These are phyloP conservation scores for Theristicus caerulescens DNA, from an alignment of 2,113 vertebrate genomes.

Conservation along the genomic window DNA sequence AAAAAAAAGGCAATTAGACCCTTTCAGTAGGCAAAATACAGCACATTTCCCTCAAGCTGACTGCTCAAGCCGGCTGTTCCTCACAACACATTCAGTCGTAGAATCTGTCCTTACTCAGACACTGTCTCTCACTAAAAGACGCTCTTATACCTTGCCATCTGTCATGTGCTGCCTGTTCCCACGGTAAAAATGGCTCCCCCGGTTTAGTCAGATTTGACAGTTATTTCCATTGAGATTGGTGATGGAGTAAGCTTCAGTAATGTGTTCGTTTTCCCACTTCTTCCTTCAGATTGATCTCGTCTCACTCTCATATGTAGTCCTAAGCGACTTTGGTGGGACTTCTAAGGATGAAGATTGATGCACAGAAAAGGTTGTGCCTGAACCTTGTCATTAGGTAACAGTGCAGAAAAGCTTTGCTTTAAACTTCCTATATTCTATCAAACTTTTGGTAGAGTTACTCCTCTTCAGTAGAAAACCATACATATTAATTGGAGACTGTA, in stretches of 20 bases:
- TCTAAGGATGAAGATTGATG: not conserved
- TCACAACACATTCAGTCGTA: not conserved
- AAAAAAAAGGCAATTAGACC: not conserved
- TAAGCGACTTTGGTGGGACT: not conserved
- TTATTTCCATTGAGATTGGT: not conserved
- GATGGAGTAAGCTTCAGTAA: not conserved
- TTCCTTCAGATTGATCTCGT: not conserved
- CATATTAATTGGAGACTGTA: not conserved
- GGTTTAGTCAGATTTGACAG: not conserved
- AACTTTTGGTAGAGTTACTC: fast-evolving
- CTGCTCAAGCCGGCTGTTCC: not conserved
- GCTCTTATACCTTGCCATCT: constrained; percentile 28
- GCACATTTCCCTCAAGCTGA: not conserved
- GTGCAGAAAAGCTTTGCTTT: not conserved
- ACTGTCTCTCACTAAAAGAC: constrained; percentile 30
- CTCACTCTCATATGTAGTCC: not conserved
- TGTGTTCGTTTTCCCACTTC: not conserved
- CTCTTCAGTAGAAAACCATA: not conserved
- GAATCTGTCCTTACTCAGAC: not conserved
- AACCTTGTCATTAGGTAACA: not conserved
- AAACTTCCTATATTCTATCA: not conserved
- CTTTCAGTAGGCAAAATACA: not conserved
- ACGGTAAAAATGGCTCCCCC: not conserved
- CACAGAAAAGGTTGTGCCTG: not conserved
- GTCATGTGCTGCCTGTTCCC: not conserved